Evolutionary conservation across 2,888 invertebrate species (phyloP).

Genomic region (Heliconius ismenius): DNA sequence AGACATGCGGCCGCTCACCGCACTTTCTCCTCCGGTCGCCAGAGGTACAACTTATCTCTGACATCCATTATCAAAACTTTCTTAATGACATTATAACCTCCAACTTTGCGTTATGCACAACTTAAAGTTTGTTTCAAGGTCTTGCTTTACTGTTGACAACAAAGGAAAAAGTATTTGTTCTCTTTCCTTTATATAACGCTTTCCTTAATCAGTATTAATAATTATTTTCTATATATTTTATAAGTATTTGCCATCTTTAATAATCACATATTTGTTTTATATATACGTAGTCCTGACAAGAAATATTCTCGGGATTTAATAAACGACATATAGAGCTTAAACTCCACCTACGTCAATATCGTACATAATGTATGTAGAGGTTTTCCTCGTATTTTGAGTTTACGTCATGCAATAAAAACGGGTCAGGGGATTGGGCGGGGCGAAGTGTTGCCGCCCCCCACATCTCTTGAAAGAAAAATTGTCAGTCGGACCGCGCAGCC

Average conservation of each 20-base stretch:
- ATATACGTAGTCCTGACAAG: slow-evolving; percentile 43
- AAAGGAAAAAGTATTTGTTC: slow-evolving; percentile 25
- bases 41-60: slow-evolving; percentile 83
- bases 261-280: slow-evolving; percentile 25
- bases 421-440: slow-evolving; percentile 77
- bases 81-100: slow-evolving; percentile 75
- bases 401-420: slow-evolving; percentile 79
- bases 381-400: slow-evolving; percentile 76
- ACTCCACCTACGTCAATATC: slow-evolving; percentile 71
- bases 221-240: slow-evolving; percentile 23
- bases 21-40: slow-evolving; percentile 89
- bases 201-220: background rate
- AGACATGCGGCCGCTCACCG: slow-evolving; percentile 70
- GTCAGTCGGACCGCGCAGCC: slow-evolving; percentile 76
- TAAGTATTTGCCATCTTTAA: slow-evolving; percentile 27
- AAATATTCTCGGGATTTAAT: slow-evolving; percentile 64
- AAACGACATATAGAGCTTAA: slow-evolving; percentile 45
- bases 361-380: slow-evolving; percentile 71
- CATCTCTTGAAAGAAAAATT: slow-evolving; percentile 80
- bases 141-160: slow-evolving; percentile 45
- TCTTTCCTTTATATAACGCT: slow-evolving; percentile 2
- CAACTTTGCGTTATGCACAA: slow-evolving; percentile 72
- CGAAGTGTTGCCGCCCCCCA: slow-evolving; percentile 66
- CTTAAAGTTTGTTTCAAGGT: slow-evolving; percentile 79
- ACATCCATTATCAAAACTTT: slow-evolving; percentile 72